A percentile compares a stretch with the other conserved stretches of the same genome.
Evolutionary conservation across 2,888 invertebrate genomes (phyloP).

Genomic region (Acanthosepion pharaonis): DNA sequence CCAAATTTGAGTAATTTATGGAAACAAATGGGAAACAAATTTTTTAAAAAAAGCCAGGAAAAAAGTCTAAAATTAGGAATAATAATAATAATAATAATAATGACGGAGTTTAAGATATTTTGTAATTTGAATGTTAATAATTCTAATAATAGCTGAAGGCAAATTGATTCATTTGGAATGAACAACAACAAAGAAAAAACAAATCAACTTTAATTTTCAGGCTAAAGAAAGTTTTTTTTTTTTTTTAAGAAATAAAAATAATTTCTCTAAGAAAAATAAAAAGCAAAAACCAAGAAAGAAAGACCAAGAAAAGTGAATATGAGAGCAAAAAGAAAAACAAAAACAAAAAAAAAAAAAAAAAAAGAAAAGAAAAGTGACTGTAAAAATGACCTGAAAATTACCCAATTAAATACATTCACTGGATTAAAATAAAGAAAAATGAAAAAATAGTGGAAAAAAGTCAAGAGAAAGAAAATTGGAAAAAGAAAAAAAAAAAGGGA

Average conservation of each 20-base stretch:
- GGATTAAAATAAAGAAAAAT: not conserved
- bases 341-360: not conserved
- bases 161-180: not conserved
- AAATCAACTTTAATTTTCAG: not conserved
- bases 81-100: not conserved
- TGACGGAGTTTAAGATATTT: not conserved
- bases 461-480: not conserved
- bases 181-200: not conserved
- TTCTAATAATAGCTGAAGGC: not conserved
- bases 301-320: not conserved
- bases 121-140: not conserved
- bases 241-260: not conserved
- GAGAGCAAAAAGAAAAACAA: not conserved
- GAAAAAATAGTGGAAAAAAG: not conserved
- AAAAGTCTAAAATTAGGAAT: not conserved
- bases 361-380: not conserved
- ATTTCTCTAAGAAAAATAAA: not conserved
- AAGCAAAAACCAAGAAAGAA: not conserved
- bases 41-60: not conserved
- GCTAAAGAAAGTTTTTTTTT: not conserved
- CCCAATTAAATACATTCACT: not conserved
- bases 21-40: not conserved
- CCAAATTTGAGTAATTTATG: not conserved
- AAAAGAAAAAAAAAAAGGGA: not conserved
- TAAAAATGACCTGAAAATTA: not conserved